Evolutionary conservation across 2,113 vertebrate genomes (phyloP), one percentile per base, ranked within the genome.

Genomic region (Periophthalmus modestus): DNA sequence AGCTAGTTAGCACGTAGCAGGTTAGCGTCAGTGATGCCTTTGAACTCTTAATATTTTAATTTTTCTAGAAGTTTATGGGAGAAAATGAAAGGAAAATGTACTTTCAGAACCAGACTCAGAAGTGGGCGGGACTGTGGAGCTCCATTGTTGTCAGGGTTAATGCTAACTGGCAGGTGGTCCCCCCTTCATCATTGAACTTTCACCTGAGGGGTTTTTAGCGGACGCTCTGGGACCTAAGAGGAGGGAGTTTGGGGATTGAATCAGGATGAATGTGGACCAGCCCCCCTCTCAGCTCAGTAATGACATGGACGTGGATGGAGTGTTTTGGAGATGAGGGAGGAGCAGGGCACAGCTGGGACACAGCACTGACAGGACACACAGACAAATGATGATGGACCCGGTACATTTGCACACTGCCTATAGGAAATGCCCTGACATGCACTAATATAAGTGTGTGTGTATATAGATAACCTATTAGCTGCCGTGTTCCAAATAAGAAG

Each of bases 221-320:
- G 50, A 1, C 43, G 5, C 76, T 46, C 23, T 24, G 4, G 47
- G 24, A 62, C 21, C 7, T 1, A 0, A 52, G 18, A 0, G 39
- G 12, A 66, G 72, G 74, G 18, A 3, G 55, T 58, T 24, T 24
- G 21, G 57, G 34, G 70, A 65, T 14, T 69, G 28, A 33, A 66
- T 28, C n/a, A 36, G 69, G 71, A 52, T 33, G 76, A 84, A 84
- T 79, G 68, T 23, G 71, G 65, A 79, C 9, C n/a, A 67, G 72
- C 71, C 11, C 57, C 36, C 39, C 39, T 10, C 39, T 43, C 39
- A 43, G 39, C 7, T 28, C 12, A 7, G 16, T 68, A 79, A 62
- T 54, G 69, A 2, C 36, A 21, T 21, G 10, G 18, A 65, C 7
- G 9, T 21, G 10, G 18, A 65, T 2, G 9, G 23, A 7, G 61